These are phyloP conservation scores for Schizopygopsis pylzovi DNA, from an alignment of 2,797 vertebrate species.

Conservation along the genomic window DNA sequence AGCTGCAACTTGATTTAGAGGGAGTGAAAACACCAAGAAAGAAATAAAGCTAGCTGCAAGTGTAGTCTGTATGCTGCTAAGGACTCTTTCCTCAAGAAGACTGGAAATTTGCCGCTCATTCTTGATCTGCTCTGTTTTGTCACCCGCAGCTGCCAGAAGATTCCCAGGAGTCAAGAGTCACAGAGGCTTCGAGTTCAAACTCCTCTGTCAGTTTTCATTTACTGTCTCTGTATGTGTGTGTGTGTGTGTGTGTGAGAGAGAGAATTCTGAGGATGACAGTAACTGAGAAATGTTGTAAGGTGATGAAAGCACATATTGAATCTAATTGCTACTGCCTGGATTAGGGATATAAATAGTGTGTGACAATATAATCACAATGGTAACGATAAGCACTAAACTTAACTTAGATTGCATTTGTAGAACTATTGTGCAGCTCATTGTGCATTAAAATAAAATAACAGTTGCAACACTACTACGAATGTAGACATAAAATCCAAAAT, in stretches of 20 bases:
- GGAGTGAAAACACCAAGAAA: constrained; percentile 3
- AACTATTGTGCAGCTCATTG: constrained; percentile 5
- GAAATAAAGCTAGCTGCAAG: constrained; percentile 23
- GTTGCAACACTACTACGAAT: constrained; percentile 8
- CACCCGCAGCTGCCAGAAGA: constrained; percentile 65
- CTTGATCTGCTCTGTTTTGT: constrained; percentile 63
- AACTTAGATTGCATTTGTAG: constrained; percentile 16
- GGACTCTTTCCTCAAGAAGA: constrained; percentile 49
- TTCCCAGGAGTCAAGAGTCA: constrained; percentile 59
- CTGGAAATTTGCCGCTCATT: constrained; percentile 46
- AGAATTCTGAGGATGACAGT: constrained; percentile 28
- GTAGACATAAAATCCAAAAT: constrained; percentile 15
- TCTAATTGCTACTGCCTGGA: constrained; percentile 23
- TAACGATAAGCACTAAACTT: constrained; percentile 25
- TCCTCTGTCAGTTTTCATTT: constrained; percentile 48
- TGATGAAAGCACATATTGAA: constrained; percentile 18
- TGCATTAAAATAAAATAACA: constrained; percentile 34
- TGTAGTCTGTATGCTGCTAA: constrained; percentile 34
- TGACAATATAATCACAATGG: constrained; percentile 27
- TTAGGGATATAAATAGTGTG: constrained; percentile 20
- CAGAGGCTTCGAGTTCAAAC: constrained; percentile 42
- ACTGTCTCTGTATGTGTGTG: constrained; percentile 32
- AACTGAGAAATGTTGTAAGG: constrained; percentile 14
- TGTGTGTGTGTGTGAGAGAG: neutral
- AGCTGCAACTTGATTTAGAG: constrained; percentile 48